These are phyloP conservation scores for Acrocyrtus sp. DNA, from an alignment of 2,888 invertebrate species.

Conservation along the genomic window DNA sequence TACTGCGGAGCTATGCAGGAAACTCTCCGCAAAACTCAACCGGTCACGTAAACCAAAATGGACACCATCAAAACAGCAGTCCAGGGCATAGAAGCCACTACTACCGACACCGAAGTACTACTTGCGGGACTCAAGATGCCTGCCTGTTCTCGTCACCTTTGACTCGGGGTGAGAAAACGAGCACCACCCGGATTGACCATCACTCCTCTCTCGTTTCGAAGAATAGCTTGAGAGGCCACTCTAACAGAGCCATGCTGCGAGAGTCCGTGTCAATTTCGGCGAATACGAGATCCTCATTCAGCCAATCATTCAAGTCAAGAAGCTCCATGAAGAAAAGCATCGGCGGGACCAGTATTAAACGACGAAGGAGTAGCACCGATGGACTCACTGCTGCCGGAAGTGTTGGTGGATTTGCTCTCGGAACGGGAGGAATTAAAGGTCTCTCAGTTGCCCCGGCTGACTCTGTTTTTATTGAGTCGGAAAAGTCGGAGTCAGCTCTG, in stretches of 20 bases:
- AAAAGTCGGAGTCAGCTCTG: slow-evolving; percentile 48
- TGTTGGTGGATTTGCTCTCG: neutral
- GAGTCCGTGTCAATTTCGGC: slow-evolving; percentile 40
- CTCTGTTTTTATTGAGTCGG: slow-evolving; percentile 47
- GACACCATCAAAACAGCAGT: slow-evolving; percentile 38
- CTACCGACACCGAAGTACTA: slow-evolving; percentile 13
- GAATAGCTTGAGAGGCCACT: neutral
- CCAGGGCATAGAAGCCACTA: slow-evolving; percentile 21
- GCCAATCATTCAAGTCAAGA: slow-evolving; percentile 36
- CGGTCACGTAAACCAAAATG: slow-evolving; percentile 26
- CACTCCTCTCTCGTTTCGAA: slow-evolving; percentile 15
- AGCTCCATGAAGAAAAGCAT: slow-evolving; percentile 40
- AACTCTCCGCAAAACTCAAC: slow-evolving; percentile 40
- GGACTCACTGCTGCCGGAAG: too few relatives aligned
- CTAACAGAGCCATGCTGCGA: neutral
- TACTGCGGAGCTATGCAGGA: slow-evolving; percentile 20
- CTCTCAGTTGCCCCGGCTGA: slow-evolving; percentile 34
- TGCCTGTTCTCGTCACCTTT: slow-evolving; percentile 38
- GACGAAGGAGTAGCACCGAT: slow-evolving; percentile 32
- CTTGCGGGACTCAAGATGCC: slow-evolving; percentile 26
- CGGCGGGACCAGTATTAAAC: slow-evolving; percentile 30
- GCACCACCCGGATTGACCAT: slow-evolving; percentile 23
- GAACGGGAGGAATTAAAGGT: too few relatives aligned
- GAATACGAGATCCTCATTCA: slow-evolving; percentile 30
- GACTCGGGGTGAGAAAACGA: slow-evolving; percentile 23